A percentile compares a stretch with the other conserved stretches of the same genome.
Evolutionary conservation across 2,888 invertebrate genomes (phyloP).

Genomic region (Eurois occulta): DNA sequence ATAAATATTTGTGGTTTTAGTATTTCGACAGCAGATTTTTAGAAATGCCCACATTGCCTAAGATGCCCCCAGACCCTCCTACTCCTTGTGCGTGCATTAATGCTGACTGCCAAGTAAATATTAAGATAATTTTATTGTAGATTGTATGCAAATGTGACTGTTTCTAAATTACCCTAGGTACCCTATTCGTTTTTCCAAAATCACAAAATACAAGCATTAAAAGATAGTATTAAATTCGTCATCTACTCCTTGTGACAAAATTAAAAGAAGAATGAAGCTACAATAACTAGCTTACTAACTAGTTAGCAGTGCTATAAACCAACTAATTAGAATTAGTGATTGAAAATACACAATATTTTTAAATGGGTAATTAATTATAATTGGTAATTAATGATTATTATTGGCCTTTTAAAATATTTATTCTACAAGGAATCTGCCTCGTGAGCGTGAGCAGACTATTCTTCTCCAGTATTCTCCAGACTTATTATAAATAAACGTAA

Average conservation of each 20-base stretch:
- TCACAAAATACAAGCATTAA: not conserved
- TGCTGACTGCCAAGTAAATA: conserved; percentile 72
- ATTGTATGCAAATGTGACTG: not conserved
- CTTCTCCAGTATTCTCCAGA: not conserved
- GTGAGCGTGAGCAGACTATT: too few species aligned
- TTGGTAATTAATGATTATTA: too few species aligned
- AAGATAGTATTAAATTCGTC: not conserved
- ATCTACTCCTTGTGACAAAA: not conserved
- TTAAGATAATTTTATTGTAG: not conserved
- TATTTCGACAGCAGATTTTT: conserved; percentile 39
- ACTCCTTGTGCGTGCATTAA: conserved; percentile 74
- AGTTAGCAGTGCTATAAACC: not conserved
- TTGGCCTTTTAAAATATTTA: not conserved
- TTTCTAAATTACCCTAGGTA: not conserved
- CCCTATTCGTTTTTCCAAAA: not conserved
- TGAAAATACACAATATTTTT: not conserved
- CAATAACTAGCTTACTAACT: too few species aligned
- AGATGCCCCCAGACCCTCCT: conserved; percentile 62
- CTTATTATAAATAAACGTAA: not conserved
- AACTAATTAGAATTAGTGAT: not conserved
- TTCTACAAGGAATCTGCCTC: not conserved
- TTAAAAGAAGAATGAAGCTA: not conserved
- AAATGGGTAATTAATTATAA: too few species aligned
- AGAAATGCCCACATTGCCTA: conserved; percentile 66
- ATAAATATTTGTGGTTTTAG: conserved; percentile 9